A percentile compares a stretch with the other conserved stretches of the same genome.
phyloP scores from a whole-genome alignment of 2,888 invertebrate species.

The Micoletzkya japonica region DNA sequence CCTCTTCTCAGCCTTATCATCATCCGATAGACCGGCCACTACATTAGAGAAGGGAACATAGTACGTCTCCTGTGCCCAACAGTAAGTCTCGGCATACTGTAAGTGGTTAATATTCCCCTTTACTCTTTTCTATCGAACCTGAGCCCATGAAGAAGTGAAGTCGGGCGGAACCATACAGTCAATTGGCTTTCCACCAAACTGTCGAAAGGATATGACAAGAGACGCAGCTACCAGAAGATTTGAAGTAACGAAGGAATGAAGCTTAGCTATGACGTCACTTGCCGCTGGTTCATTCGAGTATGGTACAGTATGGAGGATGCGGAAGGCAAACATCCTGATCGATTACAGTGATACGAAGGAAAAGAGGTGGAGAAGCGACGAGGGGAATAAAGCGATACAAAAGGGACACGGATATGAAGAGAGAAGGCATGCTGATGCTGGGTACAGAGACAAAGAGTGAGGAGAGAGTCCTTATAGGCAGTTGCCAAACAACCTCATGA shows the following conservation, averaged over 20 bases:
- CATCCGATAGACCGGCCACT: constrained; percentile 30
- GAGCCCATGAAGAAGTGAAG: constrained; percentile 50
- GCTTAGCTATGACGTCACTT: constrained; percentile 54
- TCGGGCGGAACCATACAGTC: constrained; percentile 57
- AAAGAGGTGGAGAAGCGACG: too few relatives aligned
- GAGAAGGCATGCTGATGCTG: too few relatives aligned
- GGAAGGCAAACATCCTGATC: constrained; percentile 61
- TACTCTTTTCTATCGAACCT: constrained; percentile 28
- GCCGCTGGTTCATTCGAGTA: constrained; percentile 56
- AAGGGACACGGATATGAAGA: too few relatives aligned
- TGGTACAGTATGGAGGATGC: constrained; percentile 59
- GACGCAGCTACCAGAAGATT: constrained; percentile 60
- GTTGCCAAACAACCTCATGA: too few relatives aligned
- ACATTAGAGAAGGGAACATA: constrained; percentile 50
- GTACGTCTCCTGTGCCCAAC: constrained; percentile 60
- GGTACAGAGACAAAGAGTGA: too few relatives aligned
- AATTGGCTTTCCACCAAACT: constrained; percentile 60
- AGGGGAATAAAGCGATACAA: too few relatives aligned
- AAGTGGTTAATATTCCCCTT: constrained; percentile 11
- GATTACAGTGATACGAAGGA: too few relatives aligned
- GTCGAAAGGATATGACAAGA: constrained; percentile 59
- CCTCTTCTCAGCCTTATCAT: constrained; percentile 31
- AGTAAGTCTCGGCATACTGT: constrained; percentile 59
- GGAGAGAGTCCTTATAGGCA: too few relatives aligned
- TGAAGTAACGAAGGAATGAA: constrained; percentile 59